These are phyloP conservation scores for Enchytraeus crypticus DNA, from an alignment of 2,888 invertebrate species.

Conservation along the genomic window DNA sequence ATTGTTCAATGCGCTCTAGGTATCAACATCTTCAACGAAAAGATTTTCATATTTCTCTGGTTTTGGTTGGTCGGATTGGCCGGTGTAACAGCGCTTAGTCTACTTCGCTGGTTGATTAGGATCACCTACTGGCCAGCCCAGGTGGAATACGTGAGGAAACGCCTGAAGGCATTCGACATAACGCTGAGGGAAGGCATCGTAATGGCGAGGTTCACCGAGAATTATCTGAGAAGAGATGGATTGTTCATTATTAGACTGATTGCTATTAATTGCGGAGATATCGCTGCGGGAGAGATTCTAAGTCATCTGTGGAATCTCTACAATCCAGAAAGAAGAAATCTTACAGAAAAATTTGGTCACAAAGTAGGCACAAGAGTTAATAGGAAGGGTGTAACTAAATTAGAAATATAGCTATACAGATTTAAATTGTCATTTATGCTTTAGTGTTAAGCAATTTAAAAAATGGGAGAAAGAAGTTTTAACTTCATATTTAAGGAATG, in stretches of 20 bases:
- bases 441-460: no score
- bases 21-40: constrained; percentile 15
- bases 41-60: constrained; percentile 13
- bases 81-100: background rate
- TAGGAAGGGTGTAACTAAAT: no score
- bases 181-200: background rate
- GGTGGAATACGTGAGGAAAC: background rate
- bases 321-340: background rate
- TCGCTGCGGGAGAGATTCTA: background rate
- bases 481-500: no score
- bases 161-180: background rate
- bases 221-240: background rate
- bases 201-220: constrained; percentile 1
- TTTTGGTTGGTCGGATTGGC: constrained; percentile 8
- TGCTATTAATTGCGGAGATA: background rate
- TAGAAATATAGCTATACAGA: no score
- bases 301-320: background rate
- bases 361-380: no score
- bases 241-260: background rate
- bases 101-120: constrained; percentile 1
- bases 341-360: no score
- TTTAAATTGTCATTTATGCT: no score
- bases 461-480: no score
- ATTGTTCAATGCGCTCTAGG: constrained; percentile 13
- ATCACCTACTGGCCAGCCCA: constrained; percentile 7